Evolutionary conservation across 23 tunicate genomes (phyloP).

Genomic region (Halocynthia aurantium): DNA sequence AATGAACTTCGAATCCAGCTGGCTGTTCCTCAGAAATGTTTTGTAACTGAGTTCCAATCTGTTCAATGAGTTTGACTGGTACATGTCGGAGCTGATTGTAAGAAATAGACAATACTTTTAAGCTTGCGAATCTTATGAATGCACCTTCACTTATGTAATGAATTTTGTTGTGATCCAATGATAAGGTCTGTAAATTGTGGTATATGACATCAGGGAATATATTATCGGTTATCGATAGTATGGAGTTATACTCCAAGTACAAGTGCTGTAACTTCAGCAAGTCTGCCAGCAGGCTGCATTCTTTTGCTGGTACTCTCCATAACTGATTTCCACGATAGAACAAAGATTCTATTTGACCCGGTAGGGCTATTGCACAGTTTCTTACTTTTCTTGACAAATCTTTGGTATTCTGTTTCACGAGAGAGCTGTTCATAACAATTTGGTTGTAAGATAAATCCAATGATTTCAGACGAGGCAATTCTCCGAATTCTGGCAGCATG

Average conservation of each 20-base stretch:
- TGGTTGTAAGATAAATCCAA: conserved; percentile 11
- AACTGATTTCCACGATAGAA: conserved; percentile 1
- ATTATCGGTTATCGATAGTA: conserved; percentile 15
- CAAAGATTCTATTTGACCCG: background rate
- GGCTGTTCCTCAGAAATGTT: background rate
- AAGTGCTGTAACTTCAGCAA: conserved; percentile 20
- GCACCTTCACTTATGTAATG: conserved; percentile 12
- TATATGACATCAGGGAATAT: conserved; percentile 19
- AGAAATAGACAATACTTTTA: conserved; percentile 25
- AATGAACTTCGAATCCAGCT: background rate
- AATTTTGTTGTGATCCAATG: conserved; percentile 35
- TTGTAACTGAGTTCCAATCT: conserved; percentile 8
- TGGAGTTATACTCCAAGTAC: conserved; percentile 28
- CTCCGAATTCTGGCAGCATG: background rate
- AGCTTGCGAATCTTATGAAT: background rate
- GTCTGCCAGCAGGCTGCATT: conserved; percentile 60
- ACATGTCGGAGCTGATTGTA: conserved; percentile 56
- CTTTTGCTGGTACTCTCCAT: background rate
- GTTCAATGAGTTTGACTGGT: conserved; percentile 17
- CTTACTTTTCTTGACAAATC: background rate
- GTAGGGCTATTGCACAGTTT: conserved; percentile 1
- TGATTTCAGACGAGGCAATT: background rate
- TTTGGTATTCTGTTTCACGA: background rate
- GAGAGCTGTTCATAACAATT: background rate
- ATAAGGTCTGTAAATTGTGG: conserved; percentile 3